Percentiles rank a stretch among this genome's conserved stretches.
These are phyloP conservation scores for Tragulus kanchil DNA, from an alignment of 2,113 vertebrate genomes.

Conservation along the genomic window DNA sequence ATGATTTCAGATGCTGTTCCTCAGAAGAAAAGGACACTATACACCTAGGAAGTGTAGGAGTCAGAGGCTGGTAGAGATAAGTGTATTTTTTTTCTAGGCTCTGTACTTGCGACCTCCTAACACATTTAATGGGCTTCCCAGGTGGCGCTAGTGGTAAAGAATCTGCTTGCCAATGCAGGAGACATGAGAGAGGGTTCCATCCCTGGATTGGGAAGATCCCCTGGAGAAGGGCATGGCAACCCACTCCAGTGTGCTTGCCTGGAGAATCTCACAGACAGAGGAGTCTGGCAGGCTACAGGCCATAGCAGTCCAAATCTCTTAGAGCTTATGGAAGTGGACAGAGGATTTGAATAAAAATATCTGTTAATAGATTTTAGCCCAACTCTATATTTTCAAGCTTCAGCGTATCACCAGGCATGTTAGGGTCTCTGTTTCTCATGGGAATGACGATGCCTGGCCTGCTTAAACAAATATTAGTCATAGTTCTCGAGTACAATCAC, in stretches of 20 bases:
- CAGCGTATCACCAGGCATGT: background rate
- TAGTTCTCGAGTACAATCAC: background rate
- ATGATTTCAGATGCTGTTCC: background rate
- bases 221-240: too few species aligned
- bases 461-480: background rate
- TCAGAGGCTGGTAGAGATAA: background rate
- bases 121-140: background rate
- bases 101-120: background rate
- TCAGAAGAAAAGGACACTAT: background rate
- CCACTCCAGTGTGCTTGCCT: too few species aligned
- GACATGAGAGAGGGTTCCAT: too few species aligned
- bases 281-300: too few species aligned
- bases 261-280: too few species aligned
- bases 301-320: too few species aligned
- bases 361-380: background rate
- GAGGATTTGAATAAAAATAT: slow-evolving; percentile 1
- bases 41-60: background rate
- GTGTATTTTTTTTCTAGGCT: background rate
- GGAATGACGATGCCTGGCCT: background rate
- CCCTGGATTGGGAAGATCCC: too few species aligned
- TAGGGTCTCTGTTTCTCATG: background rate
- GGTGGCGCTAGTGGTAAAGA: too few species aligned
- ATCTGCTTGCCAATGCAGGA: too few species aligned
- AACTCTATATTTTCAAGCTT: slow-evolving; percentile 17
- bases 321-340: background rate